phyloP scores from a whole-genome alignment of 2,888 invertebrate species.

The Selenia dentaria region DNA sequence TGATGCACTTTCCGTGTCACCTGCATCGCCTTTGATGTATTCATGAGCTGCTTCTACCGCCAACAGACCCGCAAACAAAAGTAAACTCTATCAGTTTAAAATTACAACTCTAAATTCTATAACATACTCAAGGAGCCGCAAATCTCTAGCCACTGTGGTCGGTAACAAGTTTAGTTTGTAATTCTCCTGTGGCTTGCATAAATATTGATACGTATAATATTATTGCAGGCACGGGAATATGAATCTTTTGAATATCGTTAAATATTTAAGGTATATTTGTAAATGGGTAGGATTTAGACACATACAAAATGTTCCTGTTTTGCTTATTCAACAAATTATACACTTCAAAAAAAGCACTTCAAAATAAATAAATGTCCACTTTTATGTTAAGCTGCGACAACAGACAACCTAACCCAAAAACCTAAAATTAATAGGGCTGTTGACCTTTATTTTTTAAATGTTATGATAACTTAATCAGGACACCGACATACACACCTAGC shows the following conservation, averaged over 20 bases:
- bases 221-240: constrained; percentile 24
- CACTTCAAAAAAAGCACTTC: no score
- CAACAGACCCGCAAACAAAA: constrained; percentile 23
- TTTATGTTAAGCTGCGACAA: no score
- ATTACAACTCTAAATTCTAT: constrained; percentile 33
- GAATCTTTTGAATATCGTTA: not conserved
- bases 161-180: constrained; percentile 38
- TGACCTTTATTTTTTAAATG: no score
- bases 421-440: no score
- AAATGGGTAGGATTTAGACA: no score
- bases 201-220: constrained; percentile 34
- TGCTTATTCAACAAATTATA: no score
- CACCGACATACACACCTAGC: no score
- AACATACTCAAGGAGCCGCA: constrained; percentile 6
- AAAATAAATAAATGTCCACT: no score
- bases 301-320: no score
- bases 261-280: constrained; percentile 1
- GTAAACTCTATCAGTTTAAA: constrained; percentile 31
- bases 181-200: constrained; percentile 41
- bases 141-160: constrained; percentile 21
- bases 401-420: no score
- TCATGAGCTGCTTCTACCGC: constrained; percentile 41
- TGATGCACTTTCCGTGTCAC: constrained; percentile 46
- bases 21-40: constrained; percentile 43
- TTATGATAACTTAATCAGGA: no score